Evolutionary conservation across 1,140 invertebrate genomes (phyloP).

Genomic region (Sipha flava): DNA sequence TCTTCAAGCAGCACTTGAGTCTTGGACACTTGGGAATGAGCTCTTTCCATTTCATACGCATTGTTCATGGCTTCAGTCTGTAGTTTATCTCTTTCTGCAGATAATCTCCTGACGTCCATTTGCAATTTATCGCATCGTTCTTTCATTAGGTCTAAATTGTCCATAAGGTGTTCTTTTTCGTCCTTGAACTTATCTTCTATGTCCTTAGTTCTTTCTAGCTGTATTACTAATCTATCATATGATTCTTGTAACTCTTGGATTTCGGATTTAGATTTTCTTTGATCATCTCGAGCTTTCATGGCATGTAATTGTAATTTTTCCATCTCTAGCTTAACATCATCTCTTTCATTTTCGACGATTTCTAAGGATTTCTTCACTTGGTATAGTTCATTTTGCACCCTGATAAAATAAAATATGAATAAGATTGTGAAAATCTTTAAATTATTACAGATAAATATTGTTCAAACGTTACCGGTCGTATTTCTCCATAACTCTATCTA

Average conservation of each 20-base stretch:
- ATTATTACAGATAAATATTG: constrained; percentile 34
- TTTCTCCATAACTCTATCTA: constrained; percentile 85
- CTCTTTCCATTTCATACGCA: constrained; percentile 72
- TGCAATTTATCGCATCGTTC: constrained; percentile 79
- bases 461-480: constrained; percentile 64
- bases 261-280: constrained; percentile 77
- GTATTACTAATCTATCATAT: constrained; percentile 73
- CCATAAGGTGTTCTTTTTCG: constrained; percentile 66
- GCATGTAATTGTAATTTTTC: constrained; percentile 72
- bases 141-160: constrained; percentile 76
- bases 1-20: constrained; percentile 75
- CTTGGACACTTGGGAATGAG: constrained; percentile 73
- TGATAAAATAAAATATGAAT: constrained; percentile 43
- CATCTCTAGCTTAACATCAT: constrained; percentile 71
- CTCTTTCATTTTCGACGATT: constrained; percentile 73
- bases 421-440: not conserved
- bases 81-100: constrained; percentile 77
- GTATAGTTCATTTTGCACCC: constrained; percentile 78
- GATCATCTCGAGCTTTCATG: constrained; percentile 73
- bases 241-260: constrained; percentile 71
- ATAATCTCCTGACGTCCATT: constrained; percentile 68
- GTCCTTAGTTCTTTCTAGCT: constrained; percentile 75
- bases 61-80: constrained; percentile 74
- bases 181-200: constrained; percentile 84
- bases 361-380: constrained; percentile 80